Evolutionary conservation across 2,113 vertebrate genomes (phyloP).

Genomic region (Irena cyanogastra): DNA sequence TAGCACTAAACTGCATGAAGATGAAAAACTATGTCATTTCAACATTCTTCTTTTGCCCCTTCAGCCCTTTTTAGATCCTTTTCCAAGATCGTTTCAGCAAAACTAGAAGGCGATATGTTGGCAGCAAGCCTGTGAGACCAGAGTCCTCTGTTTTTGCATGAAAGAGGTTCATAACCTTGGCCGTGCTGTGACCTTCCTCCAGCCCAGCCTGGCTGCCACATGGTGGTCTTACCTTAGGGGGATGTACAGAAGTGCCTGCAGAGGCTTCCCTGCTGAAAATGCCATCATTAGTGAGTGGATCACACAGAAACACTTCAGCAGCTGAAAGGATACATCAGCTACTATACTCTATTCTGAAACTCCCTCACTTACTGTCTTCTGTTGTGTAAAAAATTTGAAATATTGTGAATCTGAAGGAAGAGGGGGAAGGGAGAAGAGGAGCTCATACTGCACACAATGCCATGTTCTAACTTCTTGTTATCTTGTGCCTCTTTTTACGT

Average conservation of each 20-base stretch:
- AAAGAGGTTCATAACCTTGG: neutral
- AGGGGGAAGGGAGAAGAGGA: neutral
- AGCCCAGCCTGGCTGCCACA: neutral
- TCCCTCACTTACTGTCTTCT: neutral
- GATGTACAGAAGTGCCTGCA: neutral
- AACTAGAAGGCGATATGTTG: neutral
- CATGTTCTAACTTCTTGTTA: neutral
- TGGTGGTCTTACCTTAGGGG: neutral
- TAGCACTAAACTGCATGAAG: conserved; percentile 33
- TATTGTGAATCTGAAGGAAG: neutral
- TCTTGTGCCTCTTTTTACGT: neutral
- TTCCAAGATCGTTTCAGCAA: conserved; percentile 2
- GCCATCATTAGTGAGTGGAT: neutral
- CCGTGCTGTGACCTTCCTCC: rapidly evolving
- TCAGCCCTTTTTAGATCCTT: conserved; percentile 1
- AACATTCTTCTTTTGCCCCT: conserved; percentile 17
- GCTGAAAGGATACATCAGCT: neutral
- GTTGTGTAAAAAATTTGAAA: neutral
- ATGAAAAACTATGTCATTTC: conserved; percentile 32
- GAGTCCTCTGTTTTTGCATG: neutral
- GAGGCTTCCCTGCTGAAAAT: neutral
- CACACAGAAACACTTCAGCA: neutral
- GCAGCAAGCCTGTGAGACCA: neutral
- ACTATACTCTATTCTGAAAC: neutral
- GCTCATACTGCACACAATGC: neutral